Conservation (phyloP, 2,797 vertebrate species). For the Falco berigora region DNA sequence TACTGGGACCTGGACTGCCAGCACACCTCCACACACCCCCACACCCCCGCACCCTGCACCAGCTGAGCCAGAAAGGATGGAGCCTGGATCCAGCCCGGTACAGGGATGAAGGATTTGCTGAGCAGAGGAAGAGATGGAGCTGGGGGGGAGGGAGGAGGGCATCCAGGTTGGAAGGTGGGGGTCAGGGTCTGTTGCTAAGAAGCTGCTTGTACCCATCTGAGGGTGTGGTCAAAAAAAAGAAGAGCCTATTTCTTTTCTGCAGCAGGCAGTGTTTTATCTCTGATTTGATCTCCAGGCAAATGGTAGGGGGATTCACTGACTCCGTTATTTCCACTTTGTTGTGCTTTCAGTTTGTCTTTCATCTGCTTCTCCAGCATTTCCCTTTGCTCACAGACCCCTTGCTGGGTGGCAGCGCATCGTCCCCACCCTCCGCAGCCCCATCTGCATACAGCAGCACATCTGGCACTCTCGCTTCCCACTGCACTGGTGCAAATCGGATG, state of each 20-base stretch:
- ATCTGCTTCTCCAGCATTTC: not conserved
- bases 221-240: not conserved
- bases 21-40: no score
- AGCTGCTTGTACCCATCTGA: not conserved
- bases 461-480: not conserved
- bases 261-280: not conserved
- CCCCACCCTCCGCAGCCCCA: not conserved
- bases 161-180: not conserved
- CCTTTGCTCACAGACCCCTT: not conserved
- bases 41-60: no score
- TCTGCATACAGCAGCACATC: not conserved
- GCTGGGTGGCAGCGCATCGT: rapidly evolving
- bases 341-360: not conserved
- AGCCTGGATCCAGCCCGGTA: not conserved
- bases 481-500: not conserved
- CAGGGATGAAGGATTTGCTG: not conserved
- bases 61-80: not conserved
- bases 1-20: not conserved
- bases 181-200: not conserved
- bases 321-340: not conserved
- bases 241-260: not conserved
- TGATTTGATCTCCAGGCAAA: not conserved
- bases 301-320: not conserved
- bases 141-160: not conserved
- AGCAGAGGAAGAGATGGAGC: not conserved